Percentiles rank a stretch among this genome's conserved stretches.
Evolutionary conservation across 2,888 invertebrate species (phyloP).

Genomic region (Lapara coniferarum): DNA sequence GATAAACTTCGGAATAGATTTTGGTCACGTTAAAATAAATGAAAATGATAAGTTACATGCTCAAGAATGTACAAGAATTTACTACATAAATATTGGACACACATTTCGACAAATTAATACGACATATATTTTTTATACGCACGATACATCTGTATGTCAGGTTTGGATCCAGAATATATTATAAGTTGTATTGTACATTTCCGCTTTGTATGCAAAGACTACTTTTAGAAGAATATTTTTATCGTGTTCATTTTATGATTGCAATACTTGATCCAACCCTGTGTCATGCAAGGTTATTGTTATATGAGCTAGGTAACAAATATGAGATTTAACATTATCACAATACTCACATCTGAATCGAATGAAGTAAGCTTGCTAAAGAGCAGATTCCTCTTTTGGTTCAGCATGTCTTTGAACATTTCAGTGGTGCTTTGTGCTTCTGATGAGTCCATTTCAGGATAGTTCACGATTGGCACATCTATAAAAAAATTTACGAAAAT

Average conservation of each 20-base stretch:
- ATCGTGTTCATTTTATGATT: neutral
- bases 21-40: slow-evolving; percentile 11
- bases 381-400: slow-evolving; percentile 94
- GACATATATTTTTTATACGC: neutral
- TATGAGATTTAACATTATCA: slow-evolving; percentile 18
- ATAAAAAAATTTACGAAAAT: slow-evolving; percentile 27
- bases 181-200: neutral
- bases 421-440: slow-evolving; percentile 92
- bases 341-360: slow-evolving; percentile 92
- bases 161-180: neutral
- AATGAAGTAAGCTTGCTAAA: slow-evolving; percentile 94
- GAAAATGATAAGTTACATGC: slow-evolving; percentile 17
- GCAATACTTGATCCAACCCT: slow-evolving; percentile 24
- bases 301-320: slow-evolving; percentile 40
- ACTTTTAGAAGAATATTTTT: neutral
- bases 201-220: neutral
- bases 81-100: slow-evolving; percentile 22
- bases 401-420: slow-evolving; percentile 96
- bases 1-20: neutral
- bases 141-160: neutral
- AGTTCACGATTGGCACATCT: slow-evolving; percentile 83
- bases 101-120: slow-evolving; percentile 22
- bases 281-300: slow-evolving; percentile 58
- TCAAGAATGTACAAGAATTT: slow-evolving; percentile 17
- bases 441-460: slow-evolving; percentile 86